Evolutionary conservation across 2,113 vertebrate genomes (phyloP), one percentile per base, ranked within the genome.

Genomic region (Cettia cetti): DNA sequence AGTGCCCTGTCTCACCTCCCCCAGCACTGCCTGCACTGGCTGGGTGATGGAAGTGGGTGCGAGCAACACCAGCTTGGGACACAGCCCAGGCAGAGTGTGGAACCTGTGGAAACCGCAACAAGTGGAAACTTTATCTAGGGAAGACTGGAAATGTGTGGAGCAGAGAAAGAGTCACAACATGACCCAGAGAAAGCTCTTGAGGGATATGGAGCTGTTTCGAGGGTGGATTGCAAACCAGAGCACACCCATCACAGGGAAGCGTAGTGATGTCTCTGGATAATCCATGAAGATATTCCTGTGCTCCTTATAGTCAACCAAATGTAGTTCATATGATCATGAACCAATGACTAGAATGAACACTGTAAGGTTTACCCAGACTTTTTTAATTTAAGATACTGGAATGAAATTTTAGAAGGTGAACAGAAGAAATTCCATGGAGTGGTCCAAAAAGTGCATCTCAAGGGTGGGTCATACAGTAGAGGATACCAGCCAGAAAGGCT

Each of bases 341-440:
- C 11, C 56, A 86, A 17, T 47, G 5, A 81, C 23, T 57, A 86
- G 30, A 93, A 90, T 5, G 12, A 86, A 49, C 11, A 56, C 16
- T 42, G 37, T 63, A 75, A 80, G 39, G 37, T 66, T 87, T 60
- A 76, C 12, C 13, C 61, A 94, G 81, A n/a, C 31, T 80, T 64
- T 87, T 91, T 78, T 79, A 89, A 82, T 78, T 82, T 84, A 75
- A 91, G 40, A 82, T 64, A 84, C 11, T 57, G 26, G 35, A 22
- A 64, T 84, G 69, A 86, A 91, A 93, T 64, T 81, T 78, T 60
- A 95, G 89, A 89, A 81, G 28, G 77, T 78, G 69, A 96, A 75
- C 13, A 68, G 93, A 86, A 92, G 56, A 83, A 89, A 89, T 86
- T 84, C 68, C 86, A 61, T 11, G 28, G 37, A 66, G 15, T 52